Percentiles rank a stretch among this genome's conserved stretches.
phyloP scores from a whole-genome alignment of 2,113 vertebrate genomes.

The Larimichthys crocea region DNA sequence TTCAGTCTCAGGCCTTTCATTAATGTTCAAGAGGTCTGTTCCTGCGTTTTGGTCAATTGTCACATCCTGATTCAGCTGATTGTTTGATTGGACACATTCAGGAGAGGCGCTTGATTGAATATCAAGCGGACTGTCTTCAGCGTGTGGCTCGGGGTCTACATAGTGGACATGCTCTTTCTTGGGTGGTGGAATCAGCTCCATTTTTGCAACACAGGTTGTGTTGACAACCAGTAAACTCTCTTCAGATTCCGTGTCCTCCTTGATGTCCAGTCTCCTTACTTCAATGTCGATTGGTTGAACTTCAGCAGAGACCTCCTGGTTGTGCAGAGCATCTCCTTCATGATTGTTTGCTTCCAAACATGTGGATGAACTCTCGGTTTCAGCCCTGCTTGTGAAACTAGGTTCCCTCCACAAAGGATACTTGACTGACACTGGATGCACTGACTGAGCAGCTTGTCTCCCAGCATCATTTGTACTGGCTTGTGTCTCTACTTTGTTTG shows the following conservation, averaged over 20 bases:
- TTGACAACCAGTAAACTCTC: slow-evolving; percentile 85
- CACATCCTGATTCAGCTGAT: slow-evolving; percentile 31
- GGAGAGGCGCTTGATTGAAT: background rate
- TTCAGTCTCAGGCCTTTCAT: background rate
- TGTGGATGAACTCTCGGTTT: slow-evolving; percentile 33
- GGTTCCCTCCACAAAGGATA: slow-evolving; percentile 84
- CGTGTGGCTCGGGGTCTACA: slow-evolving; percentile 34
- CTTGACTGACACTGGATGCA: slow-evolving; percentile 49
- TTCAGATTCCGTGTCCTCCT: slow-evolving; percentile 43
- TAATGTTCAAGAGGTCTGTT: slow-evolving; percentile 14
- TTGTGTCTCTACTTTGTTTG: slow-evolving; percentile 39
- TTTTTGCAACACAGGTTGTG: slow-evolving; percentile 89
- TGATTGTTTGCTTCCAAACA: slow-evolving; percentile 20
- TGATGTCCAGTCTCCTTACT: slow-evolving; percentile 41
- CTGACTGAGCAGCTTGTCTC: slow-evolving; percentile 23
- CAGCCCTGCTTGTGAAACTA: slow-evolving; percentile 53
- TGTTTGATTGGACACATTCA: slow-evolving; percentile 32
- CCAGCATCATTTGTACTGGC: slow-evolving; percentile 12
- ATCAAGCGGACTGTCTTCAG: slow-evolving; percentile 29
- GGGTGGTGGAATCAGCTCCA: slow-evolving; percentile 86
- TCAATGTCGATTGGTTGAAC: slow-evolving; percentile 38
- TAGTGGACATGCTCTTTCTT: slow-evolving; percentile 84
- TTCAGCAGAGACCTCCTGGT: background rate
- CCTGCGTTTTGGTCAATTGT: slow-evolving; percentile 31
- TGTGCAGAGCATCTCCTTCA: background rate